Evolutionary conservation across 2,888 invertebrate species (phyloP).

Genomic region (Chironomus tentans): DNA sequence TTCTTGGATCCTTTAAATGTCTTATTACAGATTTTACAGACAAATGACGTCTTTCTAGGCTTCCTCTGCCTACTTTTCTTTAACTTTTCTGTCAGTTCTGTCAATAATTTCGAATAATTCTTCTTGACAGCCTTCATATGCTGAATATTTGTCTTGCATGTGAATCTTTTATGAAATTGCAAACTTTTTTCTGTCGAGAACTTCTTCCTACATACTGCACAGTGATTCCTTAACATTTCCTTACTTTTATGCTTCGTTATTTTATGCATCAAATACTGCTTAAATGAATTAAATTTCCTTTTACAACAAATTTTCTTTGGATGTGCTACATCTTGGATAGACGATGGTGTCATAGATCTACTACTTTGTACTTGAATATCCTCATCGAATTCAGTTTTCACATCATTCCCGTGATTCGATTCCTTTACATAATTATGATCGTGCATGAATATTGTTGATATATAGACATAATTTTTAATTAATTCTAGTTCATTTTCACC

Average conservation of each 20-base stretch:
- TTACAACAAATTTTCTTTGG: neutral
- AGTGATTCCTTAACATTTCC: neutral
- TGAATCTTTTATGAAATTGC: neutral
- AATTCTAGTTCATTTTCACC: slow-evolving; percentile 2
- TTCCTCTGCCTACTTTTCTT: neutral
- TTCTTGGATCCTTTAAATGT: slow-evolving; percentile 30
- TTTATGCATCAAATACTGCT: slow-evolving; percentile 3
- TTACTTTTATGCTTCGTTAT: neutral
- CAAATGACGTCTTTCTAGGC: neutral
- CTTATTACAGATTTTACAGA: slow-evolving; percentile 6
- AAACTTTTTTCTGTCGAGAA: neutral
- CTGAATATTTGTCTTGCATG: neutral
- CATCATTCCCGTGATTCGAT: neutral
- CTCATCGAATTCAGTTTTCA: slow-evolving; percentile 7
- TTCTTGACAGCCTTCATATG: neutral
- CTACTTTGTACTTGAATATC: neutral
- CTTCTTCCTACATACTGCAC: neutral
- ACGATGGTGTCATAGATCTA: neutral
- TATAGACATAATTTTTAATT: neutral
- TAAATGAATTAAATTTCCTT: neutral
- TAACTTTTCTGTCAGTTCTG: neutral
- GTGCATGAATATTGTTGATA: neutral
- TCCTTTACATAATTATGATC: slow-evolving; percentile 19
- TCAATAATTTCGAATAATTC: neutral
- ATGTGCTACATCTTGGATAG: neutral